Evolutionary conservation across 1,140 invertebrate species (phyloP).

Genomic region (Vollenhovia emeryi): DNA sequence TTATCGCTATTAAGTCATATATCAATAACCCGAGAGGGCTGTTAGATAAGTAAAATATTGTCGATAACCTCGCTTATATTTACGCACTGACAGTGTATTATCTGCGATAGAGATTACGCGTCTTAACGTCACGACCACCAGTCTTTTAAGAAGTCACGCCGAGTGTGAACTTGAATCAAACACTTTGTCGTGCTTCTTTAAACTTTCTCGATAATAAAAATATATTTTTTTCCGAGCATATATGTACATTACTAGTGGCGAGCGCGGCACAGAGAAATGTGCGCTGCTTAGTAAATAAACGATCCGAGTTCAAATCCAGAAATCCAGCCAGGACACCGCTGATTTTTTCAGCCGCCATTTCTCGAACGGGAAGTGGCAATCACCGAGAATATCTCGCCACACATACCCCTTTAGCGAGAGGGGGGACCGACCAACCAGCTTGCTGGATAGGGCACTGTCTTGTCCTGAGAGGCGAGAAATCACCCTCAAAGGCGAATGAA

Average conservation of each 20-base stretch:
- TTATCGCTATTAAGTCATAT: conserved; percentile 21
- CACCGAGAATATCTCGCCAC: too few relatives aligned
- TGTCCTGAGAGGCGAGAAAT: too few relatives aligned
- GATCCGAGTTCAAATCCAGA: too few relatives aligned
- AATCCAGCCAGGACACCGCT: too few relatives aligned
- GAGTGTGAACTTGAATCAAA: background rate
- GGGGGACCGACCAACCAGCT: too few relatives aligned
- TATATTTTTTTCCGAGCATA: background rate
- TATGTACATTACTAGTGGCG: background rate
- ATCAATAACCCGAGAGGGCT: background rate
- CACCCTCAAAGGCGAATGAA: too few relatives aligned
- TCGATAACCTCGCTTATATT: conserved; percentile 19
- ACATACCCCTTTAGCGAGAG: too few relatives aligned
- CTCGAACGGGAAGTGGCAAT: too few relatives aligned
- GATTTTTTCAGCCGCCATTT: too few relatives aligned
- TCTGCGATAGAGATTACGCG: background rate
- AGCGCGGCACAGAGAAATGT: too few relatives aligned
- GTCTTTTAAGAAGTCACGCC: background rate
- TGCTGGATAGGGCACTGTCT: too few relatives aligned
- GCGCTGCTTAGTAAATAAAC: too few relatives aligned
- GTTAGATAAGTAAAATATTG: conserved; percentile 10
- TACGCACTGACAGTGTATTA: background rate
- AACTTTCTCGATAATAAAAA: conserved; percentile 7
- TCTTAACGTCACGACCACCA: background rate
- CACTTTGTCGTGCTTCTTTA: background rate